These are phyloP conservation scores for Marronus borbonicus DNA, from an alignment of 2,888 invertebrate genomes.

Conservation along the genomic window DNA sequence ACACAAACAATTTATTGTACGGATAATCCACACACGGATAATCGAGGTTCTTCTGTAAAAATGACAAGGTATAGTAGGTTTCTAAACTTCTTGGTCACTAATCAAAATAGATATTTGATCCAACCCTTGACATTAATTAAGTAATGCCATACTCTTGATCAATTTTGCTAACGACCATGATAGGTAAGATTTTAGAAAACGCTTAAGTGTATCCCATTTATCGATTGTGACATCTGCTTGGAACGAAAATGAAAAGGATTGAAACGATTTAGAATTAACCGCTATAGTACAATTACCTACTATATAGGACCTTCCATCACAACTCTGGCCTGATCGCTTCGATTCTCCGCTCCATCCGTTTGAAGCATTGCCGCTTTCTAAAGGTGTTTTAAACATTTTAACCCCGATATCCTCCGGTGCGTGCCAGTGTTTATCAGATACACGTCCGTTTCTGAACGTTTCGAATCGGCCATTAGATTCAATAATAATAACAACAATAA, in stretches of 20 bases:
- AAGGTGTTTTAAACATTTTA: slow-evolving; percentile 51
- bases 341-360: slow-evolving; percentile 13
- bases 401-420: slow-evolving; percentile 50
- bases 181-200: too few relatives aligned
- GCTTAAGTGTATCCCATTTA: background rate
- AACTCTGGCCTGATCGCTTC: slow-evolving; percentile 11
- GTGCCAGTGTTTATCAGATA: slow-evolving; percentile 50
- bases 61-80: too few relatives aligned
- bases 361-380: slow-evolving; percentile 45
- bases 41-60: too few relatives aligned
- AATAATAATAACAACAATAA: slow-evolving; percentile 49
- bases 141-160: too few relatives aligned
- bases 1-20: too few relatives aligned
- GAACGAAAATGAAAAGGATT: slow-evolving; percentile 4
- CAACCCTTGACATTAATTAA: too few relatives aligned
- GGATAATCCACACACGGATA: too few relatives aligned
- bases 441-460: slow-evolving; percentile 17
- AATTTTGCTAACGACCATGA: too few relatives aligned
- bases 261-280: slow-evolving; percentile 12
- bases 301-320: slow-evolving; percentile 28
- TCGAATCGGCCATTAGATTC: slow-evolving; percentile 46
- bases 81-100: too few relatives aligned
- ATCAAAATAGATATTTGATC: too few relatives aligned
- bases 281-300: slow-evolving; percentile 21
- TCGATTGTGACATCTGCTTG: background rate